Evolutionary conservation across 2,888 invertebrate species (phyloP).

Genomic region (Drosophila prostipennis): DNA sequence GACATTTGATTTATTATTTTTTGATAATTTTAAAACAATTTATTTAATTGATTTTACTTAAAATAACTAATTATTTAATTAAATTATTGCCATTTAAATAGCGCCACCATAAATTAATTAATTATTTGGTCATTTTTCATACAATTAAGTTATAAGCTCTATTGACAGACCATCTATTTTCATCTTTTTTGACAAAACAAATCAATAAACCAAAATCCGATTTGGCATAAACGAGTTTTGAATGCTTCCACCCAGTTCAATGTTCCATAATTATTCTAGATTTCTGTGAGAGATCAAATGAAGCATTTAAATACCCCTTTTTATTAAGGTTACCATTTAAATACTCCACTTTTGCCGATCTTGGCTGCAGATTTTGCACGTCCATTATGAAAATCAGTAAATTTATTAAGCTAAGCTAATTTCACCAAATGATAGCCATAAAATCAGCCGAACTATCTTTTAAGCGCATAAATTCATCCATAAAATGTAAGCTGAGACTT

Average conservation of each 20-base stretch:
- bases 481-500: constrained; percentile 10
- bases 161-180: constrained; percentile 7
- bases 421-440: constrained; percentile 7
- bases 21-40: neutral
- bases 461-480: constrained; percentile 9
- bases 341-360: neutral
- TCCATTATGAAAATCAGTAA: constrained; percentile 10
- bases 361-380: neutral
- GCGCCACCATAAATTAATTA: too few relatives aligned
- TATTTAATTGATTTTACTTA: neutral
- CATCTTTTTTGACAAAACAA: constrained; percentile 9
- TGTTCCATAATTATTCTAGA: constrained; percentile 24
- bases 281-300: neutral
- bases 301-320: neutral
- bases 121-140: constrained; percentile 15
- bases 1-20: neutral
- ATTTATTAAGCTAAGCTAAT: constrained; percentile 24
- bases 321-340: too few relatives aligned
- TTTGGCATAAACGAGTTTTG: constrained; percentile 20
- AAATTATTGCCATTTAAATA: neutral
- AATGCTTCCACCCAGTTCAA: constrained; percentile 24
- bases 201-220: constrained; percentile 13
- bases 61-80: neutral
- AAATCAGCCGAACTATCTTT: constrained; percentile 13
- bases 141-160: constrained; percentile 20